These are phyloP conservation scores for Ptychochromis oligacanthus DNA, from an alignment of 2,113 vertebrate species.

Conservation along the genomic window DNA sequence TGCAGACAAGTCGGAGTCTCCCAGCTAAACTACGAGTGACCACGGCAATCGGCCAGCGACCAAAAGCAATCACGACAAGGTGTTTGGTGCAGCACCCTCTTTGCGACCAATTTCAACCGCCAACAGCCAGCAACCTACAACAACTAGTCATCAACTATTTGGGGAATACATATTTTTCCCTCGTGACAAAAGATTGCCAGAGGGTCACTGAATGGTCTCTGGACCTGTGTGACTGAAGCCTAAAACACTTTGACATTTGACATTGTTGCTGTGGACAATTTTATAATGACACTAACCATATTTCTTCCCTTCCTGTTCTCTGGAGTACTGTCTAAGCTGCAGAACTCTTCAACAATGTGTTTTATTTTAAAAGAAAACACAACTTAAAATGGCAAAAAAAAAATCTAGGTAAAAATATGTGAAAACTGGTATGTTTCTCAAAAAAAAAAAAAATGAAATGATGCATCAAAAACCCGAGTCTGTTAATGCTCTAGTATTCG, in stretches of 20 bases:
- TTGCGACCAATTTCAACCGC: not conserved
- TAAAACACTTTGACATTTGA: not conserved
- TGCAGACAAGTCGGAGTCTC: not conserved
- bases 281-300: not conserved
- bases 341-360: not conserved
- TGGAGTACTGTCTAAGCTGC: not conserved
- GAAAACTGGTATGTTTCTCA: not conserved
- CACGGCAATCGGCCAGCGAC: not conserved
- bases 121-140: not conserved
- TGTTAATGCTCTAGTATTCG: not conserved
- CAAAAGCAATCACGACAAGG: not conserved
- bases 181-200: too few species aligned
- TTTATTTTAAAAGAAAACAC: not conserved
- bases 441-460: not conserved
- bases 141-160: too few species aligned
- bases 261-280: not conserved
- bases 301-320: not conserved
- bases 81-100: not conserved
- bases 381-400: not conserved
- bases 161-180: not conserved
- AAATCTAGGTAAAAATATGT: not conserved
- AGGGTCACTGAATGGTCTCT: not conserved
- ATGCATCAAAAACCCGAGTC: too few species aligned
- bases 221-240: not conserved
- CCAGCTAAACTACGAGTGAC: accelerated